phyloP scores from a whole-genome alignment of 2,113 vertebrate genomes.

The Rhagologus leucostigma region DNA sequence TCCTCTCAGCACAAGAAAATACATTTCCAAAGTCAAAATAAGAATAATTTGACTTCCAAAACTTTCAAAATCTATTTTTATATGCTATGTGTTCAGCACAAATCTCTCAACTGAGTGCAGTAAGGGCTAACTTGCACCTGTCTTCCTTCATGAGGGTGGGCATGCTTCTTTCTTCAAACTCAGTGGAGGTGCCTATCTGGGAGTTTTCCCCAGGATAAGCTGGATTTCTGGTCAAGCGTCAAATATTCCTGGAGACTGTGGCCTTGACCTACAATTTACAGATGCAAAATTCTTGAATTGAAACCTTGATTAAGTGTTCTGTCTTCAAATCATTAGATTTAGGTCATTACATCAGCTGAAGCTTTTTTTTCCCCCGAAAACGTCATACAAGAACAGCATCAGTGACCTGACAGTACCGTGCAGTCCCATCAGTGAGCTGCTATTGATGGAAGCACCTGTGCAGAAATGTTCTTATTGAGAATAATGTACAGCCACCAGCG shows the following conservation, averaged over 20 bases:
- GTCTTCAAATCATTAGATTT: background rate
- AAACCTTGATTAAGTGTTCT: background rate
- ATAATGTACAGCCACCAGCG: background rate
- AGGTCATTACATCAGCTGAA: background rate
- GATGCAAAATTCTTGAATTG: background rate
- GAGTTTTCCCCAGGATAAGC: background rate
- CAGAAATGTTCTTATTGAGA: background rate
- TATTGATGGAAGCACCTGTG: background rate
- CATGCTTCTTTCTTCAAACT: background rate
- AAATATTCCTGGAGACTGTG: background rate
- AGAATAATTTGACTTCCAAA: background rate
- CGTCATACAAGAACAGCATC: background rate
- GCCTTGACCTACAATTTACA: background rate
- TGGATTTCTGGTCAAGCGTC: background rate
- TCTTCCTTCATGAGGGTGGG: background rate
- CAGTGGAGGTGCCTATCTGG: background rate
- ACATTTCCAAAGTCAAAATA: background rate
- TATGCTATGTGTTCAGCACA: background rate
- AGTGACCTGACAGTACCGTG: background rate
- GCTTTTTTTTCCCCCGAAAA: background rate
- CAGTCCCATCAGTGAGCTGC: background rate
- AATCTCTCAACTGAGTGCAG: rapidly evolving
- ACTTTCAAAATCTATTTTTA: background rate
- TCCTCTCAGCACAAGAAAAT: background rate
- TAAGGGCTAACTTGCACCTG: background rate